phyloP scores from a whole-genome alignment of 2,888 invertebrate species.

The Pterostichus niger region DNA sequence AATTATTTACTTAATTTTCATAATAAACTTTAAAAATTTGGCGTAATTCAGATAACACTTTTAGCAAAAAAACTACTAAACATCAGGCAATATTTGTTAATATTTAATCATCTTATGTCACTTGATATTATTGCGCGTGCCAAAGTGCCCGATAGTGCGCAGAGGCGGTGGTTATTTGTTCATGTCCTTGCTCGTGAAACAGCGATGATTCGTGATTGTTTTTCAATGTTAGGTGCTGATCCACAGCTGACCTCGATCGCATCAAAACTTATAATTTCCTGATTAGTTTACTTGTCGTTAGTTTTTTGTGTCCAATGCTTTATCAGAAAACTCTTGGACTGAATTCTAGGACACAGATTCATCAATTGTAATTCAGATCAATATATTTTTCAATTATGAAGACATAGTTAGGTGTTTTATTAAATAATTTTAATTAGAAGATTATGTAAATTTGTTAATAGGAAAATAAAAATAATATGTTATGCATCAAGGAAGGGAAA shows the following conservation, averaged over 20 bases:
- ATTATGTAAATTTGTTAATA: no score
- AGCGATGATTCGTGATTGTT: background rate
- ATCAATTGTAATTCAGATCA: no score
- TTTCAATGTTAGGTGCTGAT: conserved; percentile 45
- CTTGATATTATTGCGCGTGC: no score
- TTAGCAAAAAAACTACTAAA: background rate
- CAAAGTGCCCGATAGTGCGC: background rate
- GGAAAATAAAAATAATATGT: no score
- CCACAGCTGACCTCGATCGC: conserved; percentile 13
- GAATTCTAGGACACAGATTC: no score
- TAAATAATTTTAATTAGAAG: no score
- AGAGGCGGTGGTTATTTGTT: background rate
- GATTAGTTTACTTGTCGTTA: background rate
- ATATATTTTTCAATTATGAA: no score
- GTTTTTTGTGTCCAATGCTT: background rate
- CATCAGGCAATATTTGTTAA: background rate
- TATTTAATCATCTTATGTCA: conserved; percentile 34
- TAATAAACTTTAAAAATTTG: conserved; percentile 1
- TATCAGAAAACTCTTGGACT: background rate
- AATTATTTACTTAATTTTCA: background rate
- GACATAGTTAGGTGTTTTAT: no score
- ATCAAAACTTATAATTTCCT: conserved; percentile 11
- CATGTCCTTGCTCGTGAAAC: conserved; percentile 23
- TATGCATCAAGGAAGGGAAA: no score
- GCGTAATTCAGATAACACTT: conserved; percentile 12